A percentile compares a stretch with the other conserved stretches of the same genome.
Conservation (phyloP, 2,888 invertebrate genomes). For the Hyles lineata region DNA sequence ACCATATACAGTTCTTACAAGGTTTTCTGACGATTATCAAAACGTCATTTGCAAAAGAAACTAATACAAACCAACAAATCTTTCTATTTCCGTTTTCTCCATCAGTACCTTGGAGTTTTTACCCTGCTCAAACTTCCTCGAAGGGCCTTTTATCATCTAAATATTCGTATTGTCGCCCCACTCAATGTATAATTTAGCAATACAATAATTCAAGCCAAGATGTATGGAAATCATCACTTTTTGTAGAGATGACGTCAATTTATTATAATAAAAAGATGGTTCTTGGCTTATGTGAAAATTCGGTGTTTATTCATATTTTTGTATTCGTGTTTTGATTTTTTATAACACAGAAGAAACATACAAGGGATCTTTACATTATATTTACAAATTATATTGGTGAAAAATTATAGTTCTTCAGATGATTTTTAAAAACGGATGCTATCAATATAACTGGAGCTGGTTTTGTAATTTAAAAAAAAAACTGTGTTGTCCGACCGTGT, state of each 20-base stretch:
- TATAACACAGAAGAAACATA: too few species aligned
- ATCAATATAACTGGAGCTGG: too few species aligned
- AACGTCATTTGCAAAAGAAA: neutral
- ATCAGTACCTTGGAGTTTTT: neutral
- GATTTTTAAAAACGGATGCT: too few species aligned
- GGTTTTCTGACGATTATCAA: neutral
- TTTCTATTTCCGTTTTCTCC: neutral
- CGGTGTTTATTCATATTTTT: neutral
- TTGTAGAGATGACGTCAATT: neutral
- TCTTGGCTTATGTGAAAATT: neutral
- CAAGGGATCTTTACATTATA: too few species aligned
- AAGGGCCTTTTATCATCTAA: neutral
- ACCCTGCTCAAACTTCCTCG: neutral
- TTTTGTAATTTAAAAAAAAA: too few species aligned
- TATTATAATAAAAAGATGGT: neutral
- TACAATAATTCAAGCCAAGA: neutral
- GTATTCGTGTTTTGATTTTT: too few species aligned
- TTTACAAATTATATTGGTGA: too few species aligned
- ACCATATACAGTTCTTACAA: neutral
- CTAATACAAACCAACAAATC: neutral
- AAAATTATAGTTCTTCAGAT: too few species aligned
- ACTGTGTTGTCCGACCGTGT: too few species aligned
- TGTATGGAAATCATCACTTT: conserved; percentile 14
- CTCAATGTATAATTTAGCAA: conserved; percentile 13
- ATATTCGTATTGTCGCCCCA: conserved; percentile 3